phyloP scores from a whole-genome alignment of 2,888 invertebrate species.

The Hirtodrosophila confusa region DNA sequence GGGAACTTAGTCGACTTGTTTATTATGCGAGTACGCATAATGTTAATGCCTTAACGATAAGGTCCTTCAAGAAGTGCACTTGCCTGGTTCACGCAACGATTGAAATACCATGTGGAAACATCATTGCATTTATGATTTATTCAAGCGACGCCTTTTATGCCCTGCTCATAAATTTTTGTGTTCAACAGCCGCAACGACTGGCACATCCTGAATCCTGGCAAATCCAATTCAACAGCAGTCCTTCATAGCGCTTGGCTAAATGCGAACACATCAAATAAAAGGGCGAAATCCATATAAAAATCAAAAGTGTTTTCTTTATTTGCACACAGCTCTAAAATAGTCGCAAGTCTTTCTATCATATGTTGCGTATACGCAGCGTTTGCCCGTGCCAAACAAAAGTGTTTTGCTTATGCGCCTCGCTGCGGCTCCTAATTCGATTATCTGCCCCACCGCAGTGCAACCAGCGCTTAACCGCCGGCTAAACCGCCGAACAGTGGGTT shows the following conservation, averaged over 20 bases:
- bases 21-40: too few relatives aligned
- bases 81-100: slow-evolving; percentile 9
- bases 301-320: slow-evolving; percentile 5
- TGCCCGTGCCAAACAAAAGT: slow-evolving; percentile 2
- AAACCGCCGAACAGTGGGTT: not conserved
- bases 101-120: slow-evolving; percentile 32
- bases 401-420: slow-evolving; percentile 35
- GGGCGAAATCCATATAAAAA: too few relatives aligned
- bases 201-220: too few relatives aligned
- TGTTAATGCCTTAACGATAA: too few relatives aligned
- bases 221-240: not conserved
- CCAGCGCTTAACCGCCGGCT: slow-evolving; percentile 10
- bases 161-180: slow-evolving; percentile 4
- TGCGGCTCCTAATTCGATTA: slow-evolving; percentile 72
- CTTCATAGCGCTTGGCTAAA: slow-evolving; percentile 23
- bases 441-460: slow-evolving; percentile 39
- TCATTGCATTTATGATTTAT: slow-evolving; percentile 62
- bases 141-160: slow-evolving; percentile 29
- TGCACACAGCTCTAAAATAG: slow-evolving; percentile 26
- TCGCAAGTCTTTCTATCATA: slow-evolving; percentile 22
- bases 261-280: slow-evolving; percentile 14
- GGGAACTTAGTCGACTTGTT: too few relatives aligned
- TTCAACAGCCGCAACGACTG: not conserved
- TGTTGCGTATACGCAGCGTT: slow-evolving; percentile 28
- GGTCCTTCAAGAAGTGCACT: slow-evolving; percentile 27